These are phyloP conservation scores for Rhineura floridana DNA, from an alignment of 2,113 vertebrate genomes.

Conservation along the genomic window DNA sequence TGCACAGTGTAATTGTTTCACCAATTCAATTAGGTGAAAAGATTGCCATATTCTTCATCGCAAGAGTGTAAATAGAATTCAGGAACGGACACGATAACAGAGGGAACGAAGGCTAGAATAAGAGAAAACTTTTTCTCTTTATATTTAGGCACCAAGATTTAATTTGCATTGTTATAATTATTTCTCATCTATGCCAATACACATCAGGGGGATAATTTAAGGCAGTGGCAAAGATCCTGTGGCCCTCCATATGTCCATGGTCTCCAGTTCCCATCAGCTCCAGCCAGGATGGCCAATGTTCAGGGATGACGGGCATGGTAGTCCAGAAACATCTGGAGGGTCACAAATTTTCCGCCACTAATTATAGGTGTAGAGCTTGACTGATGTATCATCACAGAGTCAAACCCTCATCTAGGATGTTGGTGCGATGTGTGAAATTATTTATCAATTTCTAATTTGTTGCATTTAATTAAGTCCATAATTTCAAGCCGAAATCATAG, in stretches of 20 bases:
- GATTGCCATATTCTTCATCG: not conserved
- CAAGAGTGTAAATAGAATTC: not conserved
- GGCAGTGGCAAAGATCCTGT: not conserved
- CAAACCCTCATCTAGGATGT: not conserved
- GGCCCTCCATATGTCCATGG: not conserved
- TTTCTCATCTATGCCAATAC: not conserved
- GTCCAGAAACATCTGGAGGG: not conserved
- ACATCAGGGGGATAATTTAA: not conserved
- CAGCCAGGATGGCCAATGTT: not conserved
- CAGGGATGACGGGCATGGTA: not conserved
- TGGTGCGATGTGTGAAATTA: no score
- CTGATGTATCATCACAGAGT: slow-evolving; percentile 8
- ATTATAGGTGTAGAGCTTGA: not conserved
- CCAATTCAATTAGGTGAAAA: not conserved
- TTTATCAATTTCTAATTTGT: slow-evolving; percentile 39
- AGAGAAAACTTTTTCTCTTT: not conserved
- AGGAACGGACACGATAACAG: not conserved
- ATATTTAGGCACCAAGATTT: not conserved
- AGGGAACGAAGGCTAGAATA: not conserved
- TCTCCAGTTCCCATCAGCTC: not conserved
- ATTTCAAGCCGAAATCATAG: slow-evolving; percentile 19
- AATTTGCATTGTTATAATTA: not conserved
- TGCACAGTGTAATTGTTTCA: not conserved
- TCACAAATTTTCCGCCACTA: not conserved
- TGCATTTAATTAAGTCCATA: slow-evolving; percentile 40